Evolutionary conservation across 1,140 invertebrate genomes (phyloP).

Genomic region (Lutraria rhynchaena): DNA sequence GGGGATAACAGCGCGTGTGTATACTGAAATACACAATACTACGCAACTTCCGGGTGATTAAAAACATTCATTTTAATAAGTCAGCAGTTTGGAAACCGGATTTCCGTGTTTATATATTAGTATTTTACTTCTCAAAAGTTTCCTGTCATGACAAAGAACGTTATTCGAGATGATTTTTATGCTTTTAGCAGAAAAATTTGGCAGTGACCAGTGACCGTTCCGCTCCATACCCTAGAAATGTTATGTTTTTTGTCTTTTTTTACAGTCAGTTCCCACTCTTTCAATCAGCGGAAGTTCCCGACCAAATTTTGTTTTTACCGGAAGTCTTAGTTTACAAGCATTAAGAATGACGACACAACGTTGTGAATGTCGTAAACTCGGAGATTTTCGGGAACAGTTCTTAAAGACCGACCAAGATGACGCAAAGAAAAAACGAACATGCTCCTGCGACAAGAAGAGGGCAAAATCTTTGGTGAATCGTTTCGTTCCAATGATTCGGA

Average conservation of each 20-base stretch:
- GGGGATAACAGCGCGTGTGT: too few species aligned
- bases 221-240: too few species aligned
- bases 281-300: background rate
- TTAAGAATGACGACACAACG: conserved; percentile 12
- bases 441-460: conserved; percentile 59
- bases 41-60: too few species aligned
- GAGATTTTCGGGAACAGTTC: conserved; percentile 41
- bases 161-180: too few species aligned
- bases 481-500: conserved; percentile 71
- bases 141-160: too few species aligned
- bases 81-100: too few species aligned
- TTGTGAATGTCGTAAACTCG: conserved; percentile 20
- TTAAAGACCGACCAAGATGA: conserved; percentile 8
- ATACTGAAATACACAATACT: too few species aligned
- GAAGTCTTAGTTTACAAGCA: background rate
- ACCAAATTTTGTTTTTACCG: background rate
- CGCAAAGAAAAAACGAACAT: background rate
- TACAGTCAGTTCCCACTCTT: conserved; percentile 10
- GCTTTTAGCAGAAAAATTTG: too few species aligned
- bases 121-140: too few species aligned
- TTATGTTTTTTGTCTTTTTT: background rate
- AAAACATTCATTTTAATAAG: too few species aligned
- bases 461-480: conserved; percentile 58
- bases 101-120: too few species aligned
- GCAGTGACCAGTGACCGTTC: too few species aligned